Evolutionary conservation across 1,140 invertebrate genomes (phyloP), one percentile per base, ranked within the genome.

Genomic region (Monochamus saltuarius): DNA sequence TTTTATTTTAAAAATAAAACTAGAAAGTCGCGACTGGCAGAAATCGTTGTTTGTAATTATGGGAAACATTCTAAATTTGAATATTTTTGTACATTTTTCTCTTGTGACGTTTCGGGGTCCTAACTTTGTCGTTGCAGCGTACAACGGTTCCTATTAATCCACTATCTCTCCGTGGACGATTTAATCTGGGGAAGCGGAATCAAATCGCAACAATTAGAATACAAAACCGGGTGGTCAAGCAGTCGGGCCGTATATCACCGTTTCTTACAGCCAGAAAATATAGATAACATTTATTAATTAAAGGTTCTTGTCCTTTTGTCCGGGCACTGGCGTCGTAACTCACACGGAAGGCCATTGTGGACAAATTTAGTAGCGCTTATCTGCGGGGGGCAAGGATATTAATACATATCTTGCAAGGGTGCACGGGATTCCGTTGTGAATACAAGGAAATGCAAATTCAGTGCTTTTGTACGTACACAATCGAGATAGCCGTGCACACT

Each of bases 131-230:
- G 2, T 2, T 6, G 22, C 2, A 29, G 22, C 6, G 22, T 29
- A 29, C 22, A 3, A 2, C 22, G 22, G 6, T 6, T 29, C 22
- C 22, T 29, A 29, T 29, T 29, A 29, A 29, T 29, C 22, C 22
- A 29, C 22, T 29, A 29, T 29, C 22, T 29, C 22, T 29, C 22
- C 22, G 22, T 29, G 22, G 53, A 56, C 53, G 45, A 56, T 56
- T 56, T 56, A 56, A 56, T 56, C 53, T 56, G 53, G 53, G 53
- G 42, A 56, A 56, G 53, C 39, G 45, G 39, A 56, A 56, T 56
- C 53, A 56, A 56, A 56, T 56, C 53, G 43, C 53, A 56, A 56
- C 53, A 56, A 56, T 56, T 56, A 56, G 53, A 56, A 56, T 56
- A 56, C 53, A 45, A 56, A 56, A 56, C 53, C 53, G 22, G 45